Conservation (phyloP, 2,113 vertebrate species). For the Sturnus vulgaris region DNA sequence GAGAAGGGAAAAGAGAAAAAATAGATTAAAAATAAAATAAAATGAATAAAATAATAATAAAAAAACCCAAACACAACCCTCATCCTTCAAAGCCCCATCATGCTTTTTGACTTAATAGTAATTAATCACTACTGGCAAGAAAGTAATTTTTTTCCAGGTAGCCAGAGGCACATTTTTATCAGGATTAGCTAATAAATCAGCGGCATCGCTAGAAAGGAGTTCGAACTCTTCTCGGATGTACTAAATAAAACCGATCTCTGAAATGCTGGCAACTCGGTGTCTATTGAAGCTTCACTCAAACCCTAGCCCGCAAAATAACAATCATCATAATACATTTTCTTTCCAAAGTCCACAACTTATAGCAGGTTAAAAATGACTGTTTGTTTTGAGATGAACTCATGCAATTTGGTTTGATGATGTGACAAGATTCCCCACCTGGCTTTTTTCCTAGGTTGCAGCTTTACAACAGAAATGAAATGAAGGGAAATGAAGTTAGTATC, state of each 20-base stretch:
- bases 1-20: background rate
- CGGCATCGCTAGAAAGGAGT: slow-evolving; percentile 65
- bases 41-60: background rate
- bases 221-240: slow-evolving; percentile 70
- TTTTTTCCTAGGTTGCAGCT: slow-evolving; percentile 7
- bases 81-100: slow-evolving; percentile 69
- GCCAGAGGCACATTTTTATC: slow-evolving; percentile 76
- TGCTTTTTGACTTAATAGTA: slow-evolving; percentile 70
- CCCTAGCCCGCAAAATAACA: background rate
- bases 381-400: slow-evolving; percentile 26
- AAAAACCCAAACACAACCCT: slow-evolving; percentile 42
- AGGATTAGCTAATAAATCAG: slow-evolving; percentile 80
- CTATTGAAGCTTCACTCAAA: slow-evolving; percentile 22
- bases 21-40: slow-evolving; percentile 1
- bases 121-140: slow-evolving; percentile 76
- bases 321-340: background rate
- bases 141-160: slow-evolving; percentile 71
- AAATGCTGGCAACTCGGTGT: background rate
- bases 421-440: background rate
- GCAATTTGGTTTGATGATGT: slow-evolving; percentile 5
- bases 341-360: slow-evolving; percentile 44
- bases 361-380: slow-evolving; percentile 1
- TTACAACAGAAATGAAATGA: slow-evolving; percentile 23
- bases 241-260: slow-evolving; percentile 59
- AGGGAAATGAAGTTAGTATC: slow-evolving; percentile 47